Evolutionary conservation across 1,140 invertebrate genomes (phyloP).

Genomic region (Drosophila ironensis): DNA sequence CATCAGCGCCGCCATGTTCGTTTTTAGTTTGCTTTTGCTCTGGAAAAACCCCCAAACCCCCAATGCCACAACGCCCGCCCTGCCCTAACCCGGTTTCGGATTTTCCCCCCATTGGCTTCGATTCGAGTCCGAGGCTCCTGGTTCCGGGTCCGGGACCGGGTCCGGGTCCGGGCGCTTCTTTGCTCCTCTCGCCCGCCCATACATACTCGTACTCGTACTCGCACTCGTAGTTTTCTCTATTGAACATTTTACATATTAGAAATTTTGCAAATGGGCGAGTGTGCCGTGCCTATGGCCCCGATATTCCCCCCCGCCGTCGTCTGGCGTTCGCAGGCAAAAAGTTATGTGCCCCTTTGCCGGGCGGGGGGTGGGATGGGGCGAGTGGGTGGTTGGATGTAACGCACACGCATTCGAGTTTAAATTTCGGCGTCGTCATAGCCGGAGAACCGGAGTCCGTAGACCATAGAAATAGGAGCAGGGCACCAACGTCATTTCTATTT

Average conservation of each 20-base stretch:
- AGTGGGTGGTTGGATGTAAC: too few relatives aligned
- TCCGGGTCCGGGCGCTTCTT: too few relatives aligned
- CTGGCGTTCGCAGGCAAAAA: constrained; percentile 48
- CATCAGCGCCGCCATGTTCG: constrained; percentile 58
- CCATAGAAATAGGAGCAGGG: constrained; percentile 39
- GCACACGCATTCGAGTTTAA: constrained; percentile 71
- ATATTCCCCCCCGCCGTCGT: neutral
- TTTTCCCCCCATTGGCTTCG: neutral
- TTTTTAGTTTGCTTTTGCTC: constrained; percentile 52
- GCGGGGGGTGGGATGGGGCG: neutral
- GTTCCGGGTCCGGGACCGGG: too few relatives aligned
- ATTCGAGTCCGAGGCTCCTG: constrained; percentile 32
- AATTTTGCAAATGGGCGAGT: constrained; percentile 75
- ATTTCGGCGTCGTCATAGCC: constrained; percentile 55
- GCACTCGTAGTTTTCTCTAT: constrained; percentile 80
- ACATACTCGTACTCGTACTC: too few relatives aligned
- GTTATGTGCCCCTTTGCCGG: constrained; percentile 58
- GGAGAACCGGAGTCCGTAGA: constrained; percentile 19
- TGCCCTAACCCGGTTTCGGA: neutral
- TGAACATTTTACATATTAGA: constrained; percentile 80
- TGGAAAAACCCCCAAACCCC: neutral
- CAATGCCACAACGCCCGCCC: too few relatives aligned
- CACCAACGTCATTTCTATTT: constrained; percentile 58
- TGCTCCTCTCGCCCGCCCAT: constrained; percentile 22
- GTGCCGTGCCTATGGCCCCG: constrained; percentile 9